Conservation (phyloP, 2,113 vertebrate species). For the Apteryx owenii region DNA sequence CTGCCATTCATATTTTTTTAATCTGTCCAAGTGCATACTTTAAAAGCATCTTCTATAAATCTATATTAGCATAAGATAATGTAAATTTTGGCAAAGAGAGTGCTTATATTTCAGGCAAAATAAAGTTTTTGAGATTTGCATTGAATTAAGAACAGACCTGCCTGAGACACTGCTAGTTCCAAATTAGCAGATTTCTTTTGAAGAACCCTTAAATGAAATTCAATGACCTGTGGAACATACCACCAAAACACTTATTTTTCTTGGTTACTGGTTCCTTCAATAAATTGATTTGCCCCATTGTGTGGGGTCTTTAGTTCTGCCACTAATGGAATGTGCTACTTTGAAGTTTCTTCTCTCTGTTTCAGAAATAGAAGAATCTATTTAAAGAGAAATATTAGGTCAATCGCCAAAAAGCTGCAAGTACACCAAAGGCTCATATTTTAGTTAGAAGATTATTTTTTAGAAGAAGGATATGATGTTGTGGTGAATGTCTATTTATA, state of each 20-base stretch:
- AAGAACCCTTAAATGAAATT: conserved; percentile 14
- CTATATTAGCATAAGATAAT: background rate
- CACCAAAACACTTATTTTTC: conserved; percentile 54
- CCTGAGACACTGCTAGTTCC: background rate
- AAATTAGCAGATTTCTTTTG: background rate
- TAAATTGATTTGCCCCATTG: conserved; percentile 41
- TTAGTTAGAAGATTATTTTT: background rate
- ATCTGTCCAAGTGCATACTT: background rate
- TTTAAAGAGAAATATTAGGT: background rate
- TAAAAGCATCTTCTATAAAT: background rate
- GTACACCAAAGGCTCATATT: background rate
- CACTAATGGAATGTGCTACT: background rate
- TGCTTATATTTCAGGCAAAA: background rate
- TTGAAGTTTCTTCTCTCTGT: background rate
- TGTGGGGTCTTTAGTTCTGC: background rate
- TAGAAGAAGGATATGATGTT: background rate
- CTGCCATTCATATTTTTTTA: background rate
- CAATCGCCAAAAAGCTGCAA: background rate
- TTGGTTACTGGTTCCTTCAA: conserved; percentile 44
- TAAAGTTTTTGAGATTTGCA: background rate
- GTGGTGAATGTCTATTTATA: background rate
- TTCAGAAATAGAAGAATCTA: background rate
- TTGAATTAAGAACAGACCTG: background rate
- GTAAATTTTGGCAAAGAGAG: background rate
- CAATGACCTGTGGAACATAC: background rate